A percentile compares a stretch with the other conserved stretches of the same genome.
phyloP scores from a whole-genome alignment of 2,797 vertebrate species.

The Eulemur mongoz region DNA sequence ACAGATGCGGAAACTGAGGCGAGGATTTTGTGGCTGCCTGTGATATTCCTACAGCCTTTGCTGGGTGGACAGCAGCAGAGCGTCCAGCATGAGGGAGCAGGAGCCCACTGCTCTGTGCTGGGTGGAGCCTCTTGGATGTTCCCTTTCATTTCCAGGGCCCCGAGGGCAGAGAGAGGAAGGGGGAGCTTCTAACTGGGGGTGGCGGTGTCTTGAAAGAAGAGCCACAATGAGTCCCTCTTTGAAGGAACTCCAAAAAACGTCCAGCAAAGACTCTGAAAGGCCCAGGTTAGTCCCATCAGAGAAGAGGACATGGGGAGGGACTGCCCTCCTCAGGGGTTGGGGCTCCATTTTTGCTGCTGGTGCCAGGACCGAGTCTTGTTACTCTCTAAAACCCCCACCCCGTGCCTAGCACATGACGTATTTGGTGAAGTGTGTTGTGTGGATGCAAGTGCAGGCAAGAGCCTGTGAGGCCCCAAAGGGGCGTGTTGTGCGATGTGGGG shows the following conservation, averaged over 20 bases:
- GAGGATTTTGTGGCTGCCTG: neutral
- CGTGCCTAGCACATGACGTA: too few species aligned
- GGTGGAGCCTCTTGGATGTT: neutral
- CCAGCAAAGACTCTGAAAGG: neutral
- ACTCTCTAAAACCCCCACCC: neutral
- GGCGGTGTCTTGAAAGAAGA: neutral
- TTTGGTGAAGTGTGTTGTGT: neutral
- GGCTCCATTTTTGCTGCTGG: neutral
- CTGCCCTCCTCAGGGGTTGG: neutral
- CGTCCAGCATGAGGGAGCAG: neutral
- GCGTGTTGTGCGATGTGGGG: neutral
- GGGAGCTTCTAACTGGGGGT: neutral
- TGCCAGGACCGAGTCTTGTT: neutral
- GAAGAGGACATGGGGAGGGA: fast-evolving
- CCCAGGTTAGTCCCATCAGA: neutral
- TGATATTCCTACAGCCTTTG: neutral
- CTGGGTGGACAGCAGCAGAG: fast-evolving
- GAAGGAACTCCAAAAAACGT: neutral
- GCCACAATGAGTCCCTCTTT: neutral
- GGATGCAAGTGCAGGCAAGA: neutral
- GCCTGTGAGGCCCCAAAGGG: neutral
- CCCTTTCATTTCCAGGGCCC: neutral
- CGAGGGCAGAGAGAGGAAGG: neutral
- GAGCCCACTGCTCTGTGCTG: neutral
- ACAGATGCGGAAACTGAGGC: neutral